These are phyloP conservation scores for Neogale vison DNA, from an alignment of 2,113 vertebrate genomes.

Conservation along the genomic window DNA sequence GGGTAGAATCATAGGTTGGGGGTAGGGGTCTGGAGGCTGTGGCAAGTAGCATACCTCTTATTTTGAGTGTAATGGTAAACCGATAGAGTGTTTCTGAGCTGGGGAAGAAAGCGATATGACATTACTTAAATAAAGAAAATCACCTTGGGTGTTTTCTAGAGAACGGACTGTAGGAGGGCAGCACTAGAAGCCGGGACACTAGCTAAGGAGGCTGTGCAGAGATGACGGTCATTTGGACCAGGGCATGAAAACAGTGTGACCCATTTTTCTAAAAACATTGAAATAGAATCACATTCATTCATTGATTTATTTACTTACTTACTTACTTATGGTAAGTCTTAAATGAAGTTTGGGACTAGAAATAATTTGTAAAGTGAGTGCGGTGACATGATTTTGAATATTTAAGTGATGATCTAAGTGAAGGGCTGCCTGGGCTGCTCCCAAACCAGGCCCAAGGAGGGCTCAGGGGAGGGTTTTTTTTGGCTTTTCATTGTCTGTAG, in stretches of 20 bases:
- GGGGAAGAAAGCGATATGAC: neutral
- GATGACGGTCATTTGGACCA: neutral
- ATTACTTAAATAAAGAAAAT: neutral
- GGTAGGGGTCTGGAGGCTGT: neutral
- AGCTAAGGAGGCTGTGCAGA: neutral
- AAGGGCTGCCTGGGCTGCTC: neutral
- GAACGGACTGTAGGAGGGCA: neutral
- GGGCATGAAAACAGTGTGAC: neutral
- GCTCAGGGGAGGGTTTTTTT: neutral
- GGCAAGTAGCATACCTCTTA: neutral
- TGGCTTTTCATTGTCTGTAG: neutral
- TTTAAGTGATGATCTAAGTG: neutral
- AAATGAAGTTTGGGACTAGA: neutral
- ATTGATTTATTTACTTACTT: no score
- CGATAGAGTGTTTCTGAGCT: neutral
- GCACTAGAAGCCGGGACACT: neutral
- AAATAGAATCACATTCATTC: neutral
- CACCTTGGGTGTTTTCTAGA: neutral
- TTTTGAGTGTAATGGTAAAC: neutral
- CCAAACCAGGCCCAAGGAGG: neutral
- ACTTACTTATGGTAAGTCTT: neutral
- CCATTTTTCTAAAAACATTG: neutral
- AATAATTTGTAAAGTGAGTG: conserved; percentile 4
- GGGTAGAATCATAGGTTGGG: neutral
- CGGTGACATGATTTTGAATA: neutral